A percentile compares a stretch with the other conserved stretches of the same genome.
Evolutionary conservation across 2,797 vertebrate genomes (phyloP).

Genomic region (Aeoliscus strigatus): DNA sequence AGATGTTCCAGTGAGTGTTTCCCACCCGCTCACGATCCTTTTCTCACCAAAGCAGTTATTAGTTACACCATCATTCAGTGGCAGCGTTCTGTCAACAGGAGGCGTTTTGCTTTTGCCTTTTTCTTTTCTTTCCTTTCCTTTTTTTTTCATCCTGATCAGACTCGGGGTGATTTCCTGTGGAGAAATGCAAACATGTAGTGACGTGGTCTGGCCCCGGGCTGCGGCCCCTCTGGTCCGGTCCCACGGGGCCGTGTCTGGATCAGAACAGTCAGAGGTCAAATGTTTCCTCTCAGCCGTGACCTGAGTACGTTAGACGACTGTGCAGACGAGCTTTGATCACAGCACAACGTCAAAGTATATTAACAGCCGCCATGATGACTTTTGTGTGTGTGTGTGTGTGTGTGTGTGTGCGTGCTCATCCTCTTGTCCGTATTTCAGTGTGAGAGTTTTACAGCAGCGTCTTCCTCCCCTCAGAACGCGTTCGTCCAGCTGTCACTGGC

Average conservation of each 20-base stretch:
- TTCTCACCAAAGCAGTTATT: too few species aligned
- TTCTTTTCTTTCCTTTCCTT: too few species aligned
- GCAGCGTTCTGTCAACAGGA: conserved; percentile 51
- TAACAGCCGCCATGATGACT: too few species aligned
- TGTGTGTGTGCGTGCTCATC: neutral
- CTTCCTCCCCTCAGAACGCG: conserved; percentile 81
- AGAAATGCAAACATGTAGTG: conserved; percentile 66
- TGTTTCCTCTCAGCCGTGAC: conserved; percentile 53
- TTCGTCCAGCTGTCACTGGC: conserved; percentile 97
- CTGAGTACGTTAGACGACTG: conserved; percentile 38
- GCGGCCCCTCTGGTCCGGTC: conserved; percentile 42
- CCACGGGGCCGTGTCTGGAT: conserved; percentile 59
- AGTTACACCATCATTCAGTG: too few species aligned
- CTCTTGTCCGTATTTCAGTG: conserved; percentile 22
- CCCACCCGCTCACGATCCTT: too few species aligned
- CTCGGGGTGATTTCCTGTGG: conserved; percentile 68
- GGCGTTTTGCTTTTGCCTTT: too few species aligned
- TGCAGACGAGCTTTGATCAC: conserved; percentile 58
- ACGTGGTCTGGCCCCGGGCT: conserved; percentile 41
- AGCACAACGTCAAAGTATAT: conserved; percentile 49
- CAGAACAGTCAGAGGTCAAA: conserved; percentile 65
- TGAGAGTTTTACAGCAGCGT: conserved; percentile 20
- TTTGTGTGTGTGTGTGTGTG: neutral
- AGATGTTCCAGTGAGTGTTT: too few species aligned
- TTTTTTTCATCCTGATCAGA: conserved; percentile 56